Percentiles rank a stretch among this genome's conserved stretches.
These are phyloP conservation scores for Brienomyrus brachyistius DNA, from an alignment of 2,113 vertebrate genomes.

Conservation along the genomic window DNA sequence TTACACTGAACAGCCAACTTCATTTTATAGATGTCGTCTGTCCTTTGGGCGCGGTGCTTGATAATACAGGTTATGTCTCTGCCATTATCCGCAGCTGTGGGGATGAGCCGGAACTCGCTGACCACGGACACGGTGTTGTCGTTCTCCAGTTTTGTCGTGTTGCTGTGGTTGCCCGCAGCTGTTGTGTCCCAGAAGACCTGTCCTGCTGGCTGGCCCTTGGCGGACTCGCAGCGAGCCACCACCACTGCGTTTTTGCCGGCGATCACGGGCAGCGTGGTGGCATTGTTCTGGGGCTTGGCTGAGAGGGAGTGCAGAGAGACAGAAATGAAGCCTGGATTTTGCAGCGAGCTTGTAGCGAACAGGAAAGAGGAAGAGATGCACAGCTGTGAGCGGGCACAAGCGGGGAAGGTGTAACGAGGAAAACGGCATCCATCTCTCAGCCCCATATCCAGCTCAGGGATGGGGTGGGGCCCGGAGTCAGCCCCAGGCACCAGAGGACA, in stretches of 20 bases:
- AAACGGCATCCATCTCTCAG: not conserved
- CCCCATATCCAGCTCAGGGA: not conserved
- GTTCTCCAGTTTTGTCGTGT: slow-evolving; percentile 31
- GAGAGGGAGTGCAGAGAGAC: not conserved
- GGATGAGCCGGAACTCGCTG: slow-evolving; percentile 63
- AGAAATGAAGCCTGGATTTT: not conserved
- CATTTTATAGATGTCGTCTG: slow-evolving; percentile 37
- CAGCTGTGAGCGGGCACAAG: not conserved
- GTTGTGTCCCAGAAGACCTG: slow-evolving; percentile 62
- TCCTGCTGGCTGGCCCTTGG: slow-evolving; percentile 63
- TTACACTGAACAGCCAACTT: slow-evolving; percentile 62
- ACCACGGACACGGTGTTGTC: slow-evolving; percentile 67
- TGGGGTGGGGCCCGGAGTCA: not conserved
- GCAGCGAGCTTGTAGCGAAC: not conserved
- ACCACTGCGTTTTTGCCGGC: slow-evolving; percentile 46
- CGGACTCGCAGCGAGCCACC: slow-evolving; percentile 68
- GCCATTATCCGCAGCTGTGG: slow-evolving; percentile 48
- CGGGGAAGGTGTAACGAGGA: not conserved
- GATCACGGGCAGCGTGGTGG: slow-evolving; percentile 49
- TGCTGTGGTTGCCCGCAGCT: slow-evolving; percentile 44
- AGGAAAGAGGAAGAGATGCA: not conserved
- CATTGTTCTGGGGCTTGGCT: slow-evolving; percentile 65
- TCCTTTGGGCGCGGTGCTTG: slow-evolving; percentile 50
- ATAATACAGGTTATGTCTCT: slow-evolving; percentile 54
- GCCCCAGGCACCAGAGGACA: not conserved